These are phyloP conservation scores for Anastrepha ludens DNA, from an alignment of 1,140 invertebrate genomes.

Conservation along the genomic window DNA sequence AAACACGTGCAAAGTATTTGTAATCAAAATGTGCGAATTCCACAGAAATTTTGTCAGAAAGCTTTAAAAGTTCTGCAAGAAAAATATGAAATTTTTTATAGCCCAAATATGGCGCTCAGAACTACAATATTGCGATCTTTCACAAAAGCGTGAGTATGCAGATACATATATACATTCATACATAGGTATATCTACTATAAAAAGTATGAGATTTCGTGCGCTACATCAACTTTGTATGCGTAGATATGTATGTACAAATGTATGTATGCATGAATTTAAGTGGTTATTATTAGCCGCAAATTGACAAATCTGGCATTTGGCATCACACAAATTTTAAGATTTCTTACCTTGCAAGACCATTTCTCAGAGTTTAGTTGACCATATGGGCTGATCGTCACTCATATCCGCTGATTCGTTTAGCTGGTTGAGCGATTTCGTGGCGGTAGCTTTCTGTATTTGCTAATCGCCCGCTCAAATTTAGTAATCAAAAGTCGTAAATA, in stretches of 20 bases:
- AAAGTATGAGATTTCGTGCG: not conserved
- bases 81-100: not conserved
- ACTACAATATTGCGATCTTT: not conserved
- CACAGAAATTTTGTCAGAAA: not conserved
- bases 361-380: not conserved
- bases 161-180: not conserved
- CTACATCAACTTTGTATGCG: too few relatives aligned
- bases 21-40: not conserved
- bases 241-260: too few relatives aligned
- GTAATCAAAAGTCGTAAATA: constrained; percentile 22
- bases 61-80: not conserved
- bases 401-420: constrained; percentile 16
- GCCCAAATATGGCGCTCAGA: not conserved
- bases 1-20: not conserved
- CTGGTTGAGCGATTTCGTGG: not conserved
- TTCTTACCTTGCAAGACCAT: not conserved
- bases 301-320: not conserved
- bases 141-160: not conserved
- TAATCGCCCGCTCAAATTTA: constrained; percentile 44
- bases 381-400: not conserved
- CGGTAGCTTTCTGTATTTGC: constrained; percentile 10
- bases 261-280: too few relatives aligned
- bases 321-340: not conserved
- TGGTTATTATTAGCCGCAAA: constrained; percentile 3
- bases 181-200: too few relatives aligned